Evolutionary conservation across 2,113 vertebrate genomes (phyloP), one percentile per base, ranked within the genome.

Genomic region (Nasalis larvatus): DNA sequence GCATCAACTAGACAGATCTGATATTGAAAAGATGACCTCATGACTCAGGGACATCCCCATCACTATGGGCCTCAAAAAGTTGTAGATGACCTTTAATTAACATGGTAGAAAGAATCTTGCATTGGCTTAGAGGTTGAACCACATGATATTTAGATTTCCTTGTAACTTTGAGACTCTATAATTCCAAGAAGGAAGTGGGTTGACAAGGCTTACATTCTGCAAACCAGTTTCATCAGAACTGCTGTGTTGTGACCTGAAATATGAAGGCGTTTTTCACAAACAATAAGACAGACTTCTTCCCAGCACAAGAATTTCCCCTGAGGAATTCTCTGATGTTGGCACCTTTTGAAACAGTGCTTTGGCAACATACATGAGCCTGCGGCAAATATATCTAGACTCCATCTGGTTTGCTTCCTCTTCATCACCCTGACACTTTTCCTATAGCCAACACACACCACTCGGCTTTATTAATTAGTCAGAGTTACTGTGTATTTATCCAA

Each of bases 141-240:
- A 0, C 42, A n/a, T 10, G 86, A 40, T 82, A 91, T 86, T 94
- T 90, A 87, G 81, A 96, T 78, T 95, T 95, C 77, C 78, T 58
- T 58, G 56, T 96, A 86, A 82, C 54, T 6, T 18, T 16, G 84
- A 96, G 89, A 68, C 68, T 83, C 84, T 85, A 0, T 91, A 94
- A 95, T 92, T 97, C 94, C 85, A 74, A 97, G 96, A 94, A 97
- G 97, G 97, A 98, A 98, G 96, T 96, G 77, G 94, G 81, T 66
- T 97, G 94, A 95, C n/a, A 94, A 80, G 96, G 87, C 97, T 97
- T 95, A 90, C 85, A 40, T 94, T 97, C 97, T 97, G 74, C 45
- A 91, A 98, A 97, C 94, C 82, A 95, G 95, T 97, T 98, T 97
- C 92, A 96, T 97, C 97, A 97, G 97, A 96, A 96, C 83, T 95